These are phyloP conservation scores for Drosophila borborema DNA, from an alignment of 2,888 invertebrate species.

Conservation along the genomic window DNA sequence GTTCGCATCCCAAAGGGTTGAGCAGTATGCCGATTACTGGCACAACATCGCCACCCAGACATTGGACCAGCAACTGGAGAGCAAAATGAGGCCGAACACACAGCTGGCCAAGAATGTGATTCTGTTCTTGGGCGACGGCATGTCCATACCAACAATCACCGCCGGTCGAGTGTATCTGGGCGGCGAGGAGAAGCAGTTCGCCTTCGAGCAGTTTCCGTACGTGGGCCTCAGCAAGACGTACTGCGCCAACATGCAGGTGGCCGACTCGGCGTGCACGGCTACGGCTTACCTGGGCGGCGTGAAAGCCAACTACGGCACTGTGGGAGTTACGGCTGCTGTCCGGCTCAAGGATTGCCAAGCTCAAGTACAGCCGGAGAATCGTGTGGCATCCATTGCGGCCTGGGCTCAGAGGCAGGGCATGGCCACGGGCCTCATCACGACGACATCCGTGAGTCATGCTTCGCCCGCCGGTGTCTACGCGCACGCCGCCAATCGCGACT, in stretches of 20 bases:
- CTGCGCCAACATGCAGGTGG: conserved; percentile 91
- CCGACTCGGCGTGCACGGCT: conserved; percentile 94
- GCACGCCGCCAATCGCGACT: conserved; percentile 89
- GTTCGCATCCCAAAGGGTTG: conserved; percentile 73
- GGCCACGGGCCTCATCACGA: conserved; percentile 90
- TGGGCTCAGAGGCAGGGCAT: conserved; percentile 90
- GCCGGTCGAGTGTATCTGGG: conserved; percentile 92
- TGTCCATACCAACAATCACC: conserved; percentile 93
- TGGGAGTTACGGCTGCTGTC: conserved; percentile 90
- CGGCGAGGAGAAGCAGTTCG: conserved; percentile 90
- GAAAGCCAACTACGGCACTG: conserved; percentile 91
- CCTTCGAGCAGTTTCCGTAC: conserved; percentile 92
- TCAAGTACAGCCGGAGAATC: conserved; percentile 87
- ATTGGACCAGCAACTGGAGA: conserved; percentile 83
- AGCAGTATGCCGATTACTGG: conserved; percentile 85
- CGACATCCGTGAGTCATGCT: conserved; percentile 92
- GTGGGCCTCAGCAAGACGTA: conserved; percentile 93
- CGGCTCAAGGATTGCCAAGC: conserved; percentile 88
- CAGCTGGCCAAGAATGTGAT: conserved; percentile 88
- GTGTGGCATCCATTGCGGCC: conserved; percentile 89
- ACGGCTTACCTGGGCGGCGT: conserved; percentile 93
- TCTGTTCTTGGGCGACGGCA: conserved; percentile 92
- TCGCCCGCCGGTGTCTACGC: conserved; percentile 92
- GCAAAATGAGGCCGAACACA: conserved; percentile 79
- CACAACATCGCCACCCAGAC: conserved; percentile 85